Percentiles rank a stretch among this genome's conserved stretches.
These are phyloP conservation scores for Columbina picui DNA, from an alignment of 2,113 vertebrate genomes.

Conservation along the genomic window DNA sequence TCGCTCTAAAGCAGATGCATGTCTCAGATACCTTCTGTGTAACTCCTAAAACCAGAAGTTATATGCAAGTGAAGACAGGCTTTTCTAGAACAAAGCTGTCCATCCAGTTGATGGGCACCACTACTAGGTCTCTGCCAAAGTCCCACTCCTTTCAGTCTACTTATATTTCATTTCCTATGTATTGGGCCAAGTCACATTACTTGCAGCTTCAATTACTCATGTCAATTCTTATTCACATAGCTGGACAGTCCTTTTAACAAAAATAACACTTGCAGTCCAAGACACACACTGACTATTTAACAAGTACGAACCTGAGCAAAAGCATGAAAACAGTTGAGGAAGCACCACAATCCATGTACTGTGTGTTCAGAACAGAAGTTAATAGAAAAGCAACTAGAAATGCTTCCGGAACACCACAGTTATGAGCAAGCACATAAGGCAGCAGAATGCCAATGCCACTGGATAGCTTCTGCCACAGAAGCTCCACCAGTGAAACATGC, in stretches of 20 bases:
- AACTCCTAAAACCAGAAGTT: not conserved
- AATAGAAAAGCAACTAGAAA: not conserved
- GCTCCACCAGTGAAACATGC: not conserved
- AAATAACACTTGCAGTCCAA: not conserved
- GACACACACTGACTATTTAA: not conserved
- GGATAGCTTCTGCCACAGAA: rapidly evolving
- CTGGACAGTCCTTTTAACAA: not conserved
- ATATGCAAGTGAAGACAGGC: not conserved
- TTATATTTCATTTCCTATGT: not conserved
- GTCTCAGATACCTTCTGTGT: not conserved
- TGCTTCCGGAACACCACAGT: rapidly evolving
- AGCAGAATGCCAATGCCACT: rapidly evolving
- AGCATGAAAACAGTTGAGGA: not conserved
- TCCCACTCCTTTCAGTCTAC: not conserved
- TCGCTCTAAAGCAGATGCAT: not conserved
- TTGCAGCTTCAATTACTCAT: not conserved
- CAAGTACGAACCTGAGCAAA: not conserved
- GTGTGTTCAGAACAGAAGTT: not conserved
- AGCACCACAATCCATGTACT: not conserved
- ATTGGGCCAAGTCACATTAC: not conserved
- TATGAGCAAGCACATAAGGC: rapidly evolving
- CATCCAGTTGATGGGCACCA: not conserved
- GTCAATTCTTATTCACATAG: not conserved
- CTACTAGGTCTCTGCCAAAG: not conserved
- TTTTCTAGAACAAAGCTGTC: not conserved